Conservation (phyloP, 2,113 vertebrate species). For the Lathamus discolor region DNA sequence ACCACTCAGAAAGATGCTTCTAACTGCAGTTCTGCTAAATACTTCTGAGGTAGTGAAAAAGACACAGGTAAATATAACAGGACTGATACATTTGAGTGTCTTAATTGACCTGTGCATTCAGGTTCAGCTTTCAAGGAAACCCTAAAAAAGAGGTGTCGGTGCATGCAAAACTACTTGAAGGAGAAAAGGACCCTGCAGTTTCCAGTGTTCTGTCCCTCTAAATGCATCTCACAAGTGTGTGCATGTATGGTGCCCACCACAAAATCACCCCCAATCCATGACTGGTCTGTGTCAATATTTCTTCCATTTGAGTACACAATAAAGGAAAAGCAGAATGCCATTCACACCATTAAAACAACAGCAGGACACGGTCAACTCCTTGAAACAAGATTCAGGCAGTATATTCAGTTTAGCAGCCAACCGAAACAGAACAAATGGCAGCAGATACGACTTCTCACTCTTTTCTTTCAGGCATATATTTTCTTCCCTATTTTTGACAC, state of each 20-base stretch:
- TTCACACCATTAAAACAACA: neutral
- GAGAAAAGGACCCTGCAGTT: neutral
- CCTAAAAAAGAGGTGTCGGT: neutral
- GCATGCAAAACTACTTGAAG: neutral
- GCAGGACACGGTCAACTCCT: neutral
- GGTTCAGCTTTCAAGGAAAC: neutral
- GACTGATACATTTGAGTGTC: neutral
- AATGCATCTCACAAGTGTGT: rapidly evolving
- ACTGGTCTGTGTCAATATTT: neutral
- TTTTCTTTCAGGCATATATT: neutral
- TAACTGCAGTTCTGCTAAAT: neutral
- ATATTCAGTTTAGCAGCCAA: neutral
- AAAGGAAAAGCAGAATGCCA: neutral
- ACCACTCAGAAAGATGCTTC: neutral
- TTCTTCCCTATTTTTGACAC: neutral
- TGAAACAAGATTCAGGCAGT: neutral
- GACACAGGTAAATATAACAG: neutral
- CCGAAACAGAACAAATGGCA: neutral
- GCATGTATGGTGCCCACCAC: rapidly evolving
- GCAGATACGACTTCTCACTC: neutral
- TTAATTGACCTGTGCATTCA: neutral
- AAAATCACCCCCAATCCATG: rapidly evolving
- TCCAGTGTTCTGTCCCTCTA: neutral
- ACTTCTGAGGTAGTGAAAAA: neutral
- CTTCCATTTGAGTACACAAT: neutral